phyloP scores from a whole-genome alignment of 2,888 invertebrate genomes.

The Zootermopsis nevadensis region DNA sequence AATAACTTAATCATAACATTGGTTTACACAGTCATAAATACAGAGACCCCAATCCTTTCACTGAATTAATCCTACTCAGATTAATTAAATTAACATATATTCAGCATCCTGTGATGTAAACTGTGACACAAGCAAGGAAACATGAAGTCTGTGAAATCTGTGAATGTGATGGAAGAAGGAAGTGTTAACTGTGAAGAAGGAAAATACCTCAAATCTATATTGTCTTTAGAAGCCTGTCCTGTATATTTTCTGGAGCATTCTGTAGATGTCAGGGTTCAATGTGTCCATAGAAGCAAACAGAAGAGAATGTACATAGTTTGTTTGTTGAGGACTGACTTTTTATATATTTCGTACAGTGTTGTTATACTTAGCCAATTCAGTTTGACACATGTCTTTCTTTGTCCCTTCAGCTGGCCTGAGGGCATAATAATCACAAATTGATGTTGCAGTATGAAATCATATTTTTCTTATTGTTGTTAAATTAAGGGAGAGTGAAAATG shows the following conservation, averaged over 20 bases:
- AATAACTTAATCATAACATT: no score
- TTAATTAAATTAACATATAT: no score
- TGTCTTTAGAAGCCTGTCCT: not conserved
- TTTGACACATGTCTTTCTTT: not conserved
- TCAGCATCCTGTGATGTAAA: no score
- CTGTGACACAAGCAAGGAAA: no score
- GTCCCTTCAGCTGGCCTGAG: slow-evolving; percentile 10
- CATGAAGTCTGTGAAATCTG: no score
- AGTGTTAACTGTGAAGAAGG: not conserved
- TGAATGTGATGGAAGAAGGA: not conserved
- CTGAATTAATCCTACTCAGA: no score
- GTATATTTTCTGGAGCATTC: not conserved
- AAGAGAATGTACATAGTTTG: slow-evolving; percentile 16
- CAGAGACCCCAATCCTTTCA: no score
- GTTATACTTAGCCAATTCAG: not conserved
- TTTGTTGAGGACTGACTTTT: not conserved
- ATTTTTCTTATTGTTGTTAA: not conserved
- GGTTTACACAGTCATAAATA: no score
- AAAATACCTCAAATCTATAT: not conserved
- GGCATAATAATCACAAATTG: not conserved
- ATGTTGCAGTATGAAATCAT: not conserved
- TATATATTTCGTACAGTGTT: not conserved
- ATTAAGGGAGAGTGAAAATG: not conserved
- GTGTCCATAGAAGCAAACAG: not conserved
- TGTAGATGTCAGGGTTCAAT: not conserved